phyloP scores from a whole-genome alignment of 2,113 vertebrate genomes.

The Syrrhaptes paradoxus region DNA sequence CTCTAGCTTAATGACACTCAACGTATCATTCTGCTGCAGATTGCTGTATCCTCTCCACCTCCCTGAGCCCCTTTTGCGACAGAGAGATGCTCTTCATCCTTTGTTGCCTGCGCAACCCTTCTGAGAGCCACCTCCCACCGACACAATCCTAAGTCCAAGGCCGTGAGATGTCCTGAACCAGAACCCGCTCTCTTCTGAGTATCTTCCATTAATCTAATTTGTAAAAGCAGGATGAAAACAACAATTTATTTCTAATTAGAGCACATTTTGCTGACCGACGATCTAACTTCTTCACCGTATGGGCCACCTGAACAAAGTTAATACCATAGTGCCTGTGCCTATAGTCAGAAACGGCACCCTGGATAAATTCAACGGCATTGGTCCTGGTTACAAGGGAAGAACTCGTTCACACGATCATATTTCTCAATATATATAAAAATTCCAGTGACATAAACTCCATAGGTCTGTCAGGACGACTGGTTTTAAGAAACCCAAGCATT shows the following conservation, averaged over 20 bases:
- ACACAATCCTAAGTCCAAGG: not conserved
- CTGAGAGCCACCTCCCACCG: not conserved
- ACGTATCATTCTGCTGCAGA: not conserved
- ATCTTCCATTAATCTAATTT: not conserved
- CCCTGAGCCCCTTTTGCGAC: not conserved
- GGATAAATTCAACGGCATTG: not conserved
- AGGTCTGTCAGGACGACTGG: not conserved
- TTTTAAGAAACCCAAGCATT: not conserved
- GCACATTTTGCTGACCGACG: not conserved
- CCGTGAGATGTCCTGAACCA: rapidly evolving
- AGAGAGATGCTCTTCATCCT: not conserved
- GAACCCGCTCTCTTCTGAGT: rapidly evolving
- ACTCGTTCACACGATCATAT: not conserved
- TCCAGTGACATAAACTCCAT: not conserved
- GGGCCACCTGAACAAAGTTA: not conserved
- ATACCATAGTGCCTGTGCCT: rapidly evolving
- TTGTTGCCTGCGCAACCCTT: not conserved
- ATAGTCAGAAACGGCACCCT: not conserved
- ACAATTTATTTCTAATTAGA: not conserved
- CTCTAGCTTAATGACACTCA: not conserved
- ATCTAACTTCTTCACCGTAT: not conserved
- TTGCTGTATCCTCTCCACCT: rapidly evolving
- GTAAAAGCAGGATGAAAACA: not conserved
- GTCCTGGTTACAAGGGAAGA: not conserved
- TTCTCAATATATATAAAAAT: not conserved